Evolutionary conservation across 2,113 vertebrate species (phyloP).

Genomic region (Spermophilus dauricus): DNA sequence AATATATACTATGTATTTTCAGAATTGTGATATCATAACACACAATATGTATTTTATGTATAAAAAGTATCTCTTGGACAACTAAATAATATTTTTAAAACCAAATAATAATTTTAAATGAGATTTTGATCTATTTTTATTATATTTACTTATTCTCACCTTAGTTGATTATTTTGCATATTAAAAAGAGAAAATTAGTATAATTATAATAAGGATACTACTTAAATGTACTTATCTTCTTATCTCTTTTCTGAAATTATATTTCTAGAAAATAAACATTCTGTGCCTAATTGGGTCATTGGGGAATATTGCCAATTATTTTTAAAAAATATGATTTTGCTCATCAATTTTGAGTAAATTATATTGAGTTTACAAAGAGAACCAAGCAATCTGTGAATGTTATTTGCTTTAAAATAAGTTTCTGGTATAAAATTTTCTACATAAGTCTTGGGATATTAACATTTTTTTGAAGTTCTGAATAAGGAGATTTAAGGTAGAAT

Average conservation of each 20-base stretch:
- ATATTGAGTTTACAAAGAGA: not conserved
- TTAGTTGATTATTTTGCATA: not conserved
- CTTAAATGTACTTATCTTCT: conserved; percentile 75
- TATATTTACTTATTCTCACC: not conserved
- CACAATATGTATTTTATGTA: not conserved
- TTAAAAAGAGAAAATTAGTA: conserved; percentile 58
- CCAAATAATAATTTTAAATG: conserved; percentile 1
- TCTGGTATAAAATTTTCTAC: not conserved
- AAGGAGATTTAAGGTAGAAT: not conserved
- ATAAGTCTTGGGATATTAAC: not conserved
- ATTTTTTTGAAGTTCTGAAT: not conserved
- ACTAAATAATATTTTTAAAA: not conserved
- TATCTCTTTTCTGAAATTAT: conserved; percentile 56
- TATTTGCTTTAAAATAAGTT: conserved; percentile 29
- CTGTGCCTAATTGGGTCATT: conserved; percentile 77
- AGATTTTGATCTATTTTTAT: not conserved
- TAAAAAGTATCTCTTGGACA: not conserved
- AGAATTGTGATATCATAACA: not conserved
- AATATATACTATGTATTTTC: not conserved
- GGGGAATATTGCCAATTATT: conserved; percentile 50
- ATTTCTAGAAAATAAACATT: conserved; percentile 53
- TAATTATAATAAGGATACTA: conserved; percentile 72
- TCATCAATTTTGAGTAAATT: conserved; percentile 68
- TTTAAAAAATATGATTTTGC: conserved; percentile 1
- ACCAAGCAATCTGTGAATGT: conserved; percentile 46